Evolutionary conservation across 2,797 vertebrate genomes (phyloP), one percentile per base, ranked within the genome.

Genomic region (Selene dorsalis): DNA sequence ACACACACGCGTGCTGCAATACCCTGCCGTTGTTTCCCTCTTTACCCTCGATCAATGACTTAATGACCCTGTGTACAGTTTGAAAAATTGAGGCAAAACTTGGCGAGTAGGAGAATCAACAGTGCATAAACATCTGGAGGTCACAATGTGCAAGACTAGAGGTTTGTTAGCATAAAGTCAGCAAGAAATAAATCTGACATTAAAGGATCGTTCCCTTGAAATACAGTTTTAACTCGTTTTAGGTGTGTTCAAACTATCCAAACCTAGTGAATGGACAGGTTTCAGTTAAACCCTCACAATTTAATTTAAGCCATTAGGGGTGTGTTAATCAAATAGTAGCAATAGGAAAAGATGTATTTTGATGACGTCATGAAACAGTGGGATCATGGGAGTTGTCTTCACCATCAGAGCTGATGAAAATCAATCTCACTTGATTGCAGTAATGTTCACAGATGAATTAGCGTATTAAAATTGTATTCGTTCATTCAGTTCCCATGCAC

Each of bases 21-120:
- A 64, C 22, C 18, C 43, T 64, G 26, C 53, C 35, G 52, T 73
- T 70, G 52, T 82, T 75, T n/a, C 20, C 72, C 60, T 82, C 69
- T 56, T 84, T 79, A 77, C 45, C 66, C 65, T 61, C 71, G 11
- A 86, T 88, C 86, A 61, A 81, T 85, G 50, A 65, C 65, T 74
- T 77, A 79, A 85, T 87, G 64, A 82, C 67, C 73, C 56, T 45
- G 26, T 77, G 39, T 47, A 57, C 43, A 24, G 58, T 28, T 65
- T 55, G 18, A 58, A 17, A 47, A 59, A 59, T 20, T 17, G 63
- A 13, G 58, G 2, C 9, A 10, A 57, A 50, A 45, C 35, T 30
- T 67, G 45, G 39, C 30, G 28, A 18, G 28, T 26, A 20, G 30
- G n/a, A 56, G 22, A 70, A 18, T 58, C 30, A 41, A 8, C 69